These are phyloP conservation scores for Argyrosomus regius DNA, from an alignment of 2,797 vertebrate species.

Conservation along the genomic window DNA sequence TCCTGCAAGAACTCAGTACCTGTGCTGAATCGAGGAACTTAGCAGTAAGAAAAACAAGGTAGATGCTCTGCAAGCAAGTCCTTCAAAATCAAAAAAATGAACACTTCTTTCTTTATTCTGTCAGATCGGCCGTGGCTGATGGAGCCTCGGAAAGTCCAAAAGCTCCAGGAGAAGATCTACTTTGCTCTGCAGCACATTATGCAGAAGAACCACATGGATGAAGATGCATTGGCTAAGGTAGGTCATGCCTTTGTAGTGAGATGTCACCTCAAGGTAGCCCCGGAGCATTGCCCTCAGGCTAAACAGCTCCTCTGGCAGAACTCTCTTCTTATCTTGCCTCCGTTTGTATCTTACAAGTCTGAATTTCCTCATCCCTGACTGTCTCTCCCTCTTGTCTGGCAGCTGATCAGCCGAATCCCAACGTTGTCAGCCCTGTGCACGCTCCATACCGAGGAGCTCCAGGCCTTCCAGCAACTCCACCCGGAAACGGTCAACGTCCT, in stretches of 20 bases:
- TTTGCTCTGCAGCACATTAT: constrained; percentile 99
- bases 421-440: constrained; percentile 98
- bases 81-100: not conserved
- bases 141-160: constrained; percentile 98
- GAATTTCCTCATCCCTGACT: constrained; percentile 21
- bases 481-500: constrained; percentile 98
- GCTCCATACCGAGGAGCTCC: constrained; percentile 98
- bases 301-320: constrained; percentile 5
- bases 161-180: constrained; percentile 99
- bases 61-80: too few species aligned
- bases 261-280: not conserved
- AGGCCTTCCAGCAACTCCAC: constrained; percentile 98
- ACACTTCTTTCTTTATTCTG: constrained; percentile 9
- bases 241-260: constrained; percentile 22
- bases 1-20: not conserved
- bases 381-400: constrained; percentile 65
- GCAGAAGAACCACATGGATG: constrained; percentile 99
- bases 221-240: constrained; percentile 97
- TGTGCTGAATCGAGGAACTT: constrained; percentile 3
- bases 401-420: constrained; percentile 99
- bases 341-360: constrained; percentile 3
- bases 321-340: not conserved
- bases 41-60: not conserved
- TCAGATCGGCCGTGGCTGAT: constrained; percentile 98
- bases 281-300: not conserved